Evolutionary conservation across 1,140 invertebrate genomes (phyloP), one percentile per base, ranked within the genome.

Genomic region (Drosophila sulfurigaster): DNA sequence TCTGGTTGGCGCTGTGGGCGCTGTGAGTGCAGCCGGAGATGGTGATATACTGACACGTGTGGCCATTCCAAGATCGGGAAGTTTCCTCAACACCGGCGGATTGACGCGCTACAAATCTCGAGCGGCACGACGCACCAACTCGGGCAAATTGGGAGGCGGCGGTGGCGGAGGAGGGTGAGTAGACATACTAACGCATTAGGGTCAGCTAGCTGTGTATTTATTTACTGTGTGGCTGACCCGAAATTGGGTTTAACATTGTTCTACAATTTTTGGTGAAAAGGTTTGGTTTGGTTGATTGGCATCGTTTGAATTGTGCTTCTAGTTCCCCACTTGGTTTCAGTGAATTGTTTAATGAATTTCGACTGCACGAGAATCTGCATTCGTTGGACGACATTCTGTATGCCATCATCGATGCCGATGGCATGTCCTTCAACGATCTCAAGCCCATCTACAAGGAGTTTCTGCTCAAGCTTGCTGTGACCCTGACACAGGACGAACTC

Each of bases 361-460:
- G 96, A 65, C 95, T 96, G 72, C 96, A 97, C 93, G 97, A 97
- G 92, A 97, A 97, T 75, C 93, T 97, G 25, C 96, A 96, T 82
- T 97, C 96, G 58, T 95, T 98, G 92, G 97, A 98, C 92, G 97
- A 98, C 83, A 97, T 98, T 62, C 94, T 98, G 11, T 96, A 96
- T 77, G 96, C 96, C 75, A 97, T 98, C 79, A 97, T 98, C 70
- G 96, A 97, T 93, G 95, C 96, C 1, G 96, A 97, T 90, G 97
- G 97, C 54, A 98, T 98, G 97, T 97, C 96, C 16, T 98, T 97
- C 93, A 98, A 98, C 93, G 97, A 98, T 78, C 93, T 98, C 52
- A 97, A 97, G 92, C 97, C 97, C 3, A 96, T 97, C 43, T 97
- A 98, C 91, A 97, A 97, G 92, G 97, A 98, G 93, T 97, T 98